Evolutionary conservation across 2,797 vertebrate species (phyloP), one percentile per base, ranked within the genome.

Genomic region (Neostethus bicornis): DNA sequence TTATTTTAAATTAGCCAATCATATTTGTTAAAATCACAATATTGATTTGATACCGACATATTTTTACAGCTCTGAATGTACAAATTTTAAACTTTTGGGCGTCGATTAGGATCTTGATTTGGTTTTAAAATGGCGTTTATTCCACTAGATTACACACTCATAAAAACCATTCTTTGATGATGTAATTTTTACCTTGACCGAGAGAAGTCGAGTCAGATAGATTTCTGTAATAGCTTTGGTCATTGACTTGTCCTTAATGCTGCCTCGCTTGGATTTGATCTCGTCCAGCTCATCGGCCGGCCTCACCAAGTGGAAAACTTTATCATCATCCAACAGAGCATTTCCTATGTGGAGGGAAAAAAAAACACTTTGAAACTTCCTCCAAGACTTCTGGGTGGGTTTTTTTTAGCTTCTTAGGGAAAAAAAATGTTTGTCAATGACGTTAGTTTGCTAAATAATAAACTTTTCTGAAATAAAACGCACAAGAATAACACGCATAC

Each of bases 161-260:
- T 17, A 19, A 25, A 26, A 51, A 51, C 14, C 59, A 67, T 56
- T 42, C 44, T 55, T 34, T 25, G 29, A 57, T 12, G 48, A 46
- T 34, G 37, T 16, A 19, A 41, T 37, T 47, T 37, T 29, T 90
- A 99, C 97, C 96, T 99, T 99, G 81, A 99, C 96, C 0, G 96
- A 99, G 5, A 99, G 95, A 70, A 99, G 94, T 70, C 97, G 92
- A 1, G 97, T 98, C 77, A 99, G 92, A 90, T 98, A 99, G 90
- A 99, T 97, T 92, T 99, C 97, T 0, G 97, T 98, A 85, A 99
- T 99, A 86, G 96, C 96, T 95, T 99, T 98, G 85, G 96, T 98
- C 86, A 96, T 95, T 61, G 96, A 96, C 80, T 99, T 99, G 85
- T 97, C 96, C 83, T 98, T 99, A 84, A 98, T 90, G 9, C 97